Base-by-base conservation (phyloP, 2,888 invertebrate species). In the Nebria brevicollis region DNA sequence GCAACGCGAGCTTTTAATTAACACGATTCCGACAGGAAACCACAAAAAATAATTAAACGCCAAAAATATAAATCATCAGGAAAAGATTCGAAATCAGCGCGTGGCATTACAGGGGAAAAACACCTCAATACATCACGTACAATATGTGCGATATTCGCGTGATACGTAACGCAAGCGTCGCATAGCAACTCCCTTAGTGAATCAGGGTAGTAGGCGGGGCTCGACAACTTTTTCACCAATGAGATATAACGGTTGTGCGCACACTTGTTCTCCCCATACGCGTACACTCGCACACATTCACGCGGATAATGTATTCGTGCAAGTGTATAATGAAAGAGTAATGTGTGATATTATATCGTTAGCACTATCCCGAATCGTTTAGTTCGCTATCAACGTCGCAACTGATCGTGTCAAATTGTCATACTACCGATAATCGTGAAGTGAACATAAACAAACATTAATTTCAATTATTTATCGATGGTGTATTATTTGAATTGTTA, bases 281-380 rank as follows among this genome's bases (percentile, higher is more conserved):
- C 86, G 34, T 34, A 5, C 34, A 34, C 34, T 34, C 2, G 34
- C 34, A 34, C 34, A 34, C 34, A 86, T 85, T 84, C 85, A 85
- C 85, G 85, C 86, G 87, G 87, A 88, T 88, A 89, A 89, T 89
- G 88, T 88, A 88, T 88, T 86, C 88, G 66, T 65, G 78, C 78
- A 74, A 74, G 75, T 80, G 87, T 88, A 88, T 89, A 89, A 89
- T 89, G 88, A 88, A 86, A 86, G 88, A 88, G 89, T 89, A 89
- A 89, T 89, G 88, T 87, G 87, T 85, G 88, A 89, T 88, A 89
- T 89, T 89, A 89, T 89, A 87, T 88, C 87, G 87, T 88, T 89
- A 89, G 89, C 89, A 88, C 88, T 88, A 89, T 89, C 88, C 87
- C 87, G 78, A 89, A 89, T 88, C 88, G 89, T 86, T 89, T 88